These are phyloP conservation scores for Dicyrtomina minuta DNA, from an alignment of 2,888 invertebrate species.

Conservation along the genomic window DNA sequence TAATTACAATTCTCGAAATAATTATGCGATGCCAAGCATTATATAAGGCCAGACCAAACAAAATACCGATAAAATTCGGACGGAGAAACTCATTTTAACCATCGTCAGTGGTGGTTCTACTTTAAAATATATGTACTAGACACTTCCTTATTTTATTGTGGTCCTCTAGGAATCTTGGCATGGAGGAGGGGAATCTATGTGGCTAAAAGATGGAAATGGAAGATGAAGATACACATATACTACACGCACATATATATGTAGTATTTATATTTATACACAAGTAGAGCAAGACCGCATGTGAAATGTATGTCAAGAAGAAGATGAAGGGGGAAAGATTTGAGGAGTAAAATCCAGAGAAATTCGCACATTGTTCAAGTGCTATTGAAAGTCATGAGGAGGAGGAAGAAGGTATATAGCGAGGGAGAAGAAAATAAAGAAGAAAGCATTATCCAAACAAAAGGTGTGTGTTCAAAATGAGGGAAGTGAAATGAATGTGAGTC, in stretches of 20 bases:
- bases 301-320: slow-evolving; percentile 3
- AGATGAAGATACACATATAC: not conserved
- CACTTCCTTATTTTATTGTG: too few relatives aligned
- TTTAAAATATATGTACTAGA: too few relatives aligned
- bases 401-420: not conserved
- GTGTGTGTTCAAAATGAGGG: slow-evolving; percentile 2
- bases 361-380: slow-evolving; percentile 26
- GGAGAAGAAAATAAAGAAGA: slow-evolving; percentile 1
- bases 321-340: not conserved
- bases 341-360: slow-evolving; percentile 4
- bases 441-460: slow-evolving; percentile 19
- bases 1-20: slow-evolving; percentile 14
- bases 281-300: slow-evolving; percentile 7
- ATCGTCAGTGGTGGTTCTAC: too few relatives aligned
- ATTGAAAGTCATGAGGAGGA: slow-evolving; percentile 4
- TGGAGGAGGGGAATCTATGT: not conserved
- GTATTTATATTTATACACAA: too few relatives aligned
- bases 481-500: too few relatives aligned
- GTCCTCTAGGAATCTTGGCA: not conserved
- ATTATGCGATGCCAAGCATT: too few relatives aligned
- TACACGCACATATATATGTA: not conserved
- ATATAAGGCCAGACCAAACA: slow-evolving; percentile 1
- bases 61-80: too few relatives aligned
- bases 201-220: not conserved
- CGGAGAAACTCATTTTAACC: too few relatives aligned